These are phyloP conservation scores for Schizopygopsis pylzovi DNA, from an alignment of 2,797 vertebrate genomes.

Conservation along the genomic window DNA sequence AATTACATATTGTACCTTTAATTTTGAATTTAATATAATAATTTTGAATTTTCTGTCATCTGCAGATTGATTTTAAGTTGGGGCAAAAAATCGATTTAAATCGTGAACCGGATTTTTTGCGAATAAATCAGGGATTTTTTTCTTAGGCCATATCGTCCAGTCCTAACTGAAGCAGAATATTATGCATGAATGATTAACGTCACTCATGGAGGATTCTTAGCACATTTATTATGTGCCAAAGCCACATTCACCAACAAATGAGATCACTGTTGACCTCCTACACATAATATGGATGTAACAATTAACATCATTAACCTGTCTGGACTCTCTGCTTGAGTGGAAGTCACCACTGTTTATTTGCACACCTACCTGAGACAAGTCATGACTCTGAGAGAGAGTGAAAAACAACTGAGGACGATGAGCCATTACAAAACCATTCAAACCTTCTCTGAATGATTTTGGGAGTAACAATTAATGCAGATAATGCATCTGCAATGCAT, in stretches of 20 bases:
- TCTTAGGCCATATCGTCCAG: too few species aligned
- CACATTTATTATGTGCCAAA: background rate
- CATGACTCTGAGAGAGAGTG: background rate
- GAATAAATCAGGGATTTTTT: too few species aligned
- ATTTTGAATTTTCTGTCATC: too few species aligned
- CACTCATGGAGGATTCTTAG: background rate
- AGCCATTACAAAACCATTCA: slow-evolving; percentile 13
- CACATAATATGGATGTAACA: background rate
- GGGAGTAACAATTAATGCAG: slow-evolving; percentile 8
- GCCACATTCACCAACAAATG: background rate
- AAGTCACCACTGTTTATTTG: background rate
- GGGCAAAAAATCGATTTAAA: too few species aligned
- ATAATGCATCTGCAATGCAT: background rate
- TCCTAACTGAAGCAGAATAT: background rate
- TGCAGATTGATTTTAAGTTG: too few species aligned
- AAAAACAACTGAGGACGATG: background rate
- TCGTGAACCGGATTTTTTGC: too few species aligned
- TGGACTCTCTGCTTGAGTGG: background rate
- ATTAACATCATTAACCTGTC: background rate
- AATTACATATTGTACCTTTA: background rate
- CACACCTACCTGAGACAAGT: background rate
- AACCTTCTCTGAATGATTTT: background rate
- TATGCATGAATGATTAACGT: background rate
- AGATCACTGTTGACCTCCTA: background rate
- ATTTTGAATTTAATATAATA: background rate